These are phyloP conservation scores for Coilia nasus DNA, from an alignment of 2,797 vertebrate species.

Conservation along the genomic window DNA sequence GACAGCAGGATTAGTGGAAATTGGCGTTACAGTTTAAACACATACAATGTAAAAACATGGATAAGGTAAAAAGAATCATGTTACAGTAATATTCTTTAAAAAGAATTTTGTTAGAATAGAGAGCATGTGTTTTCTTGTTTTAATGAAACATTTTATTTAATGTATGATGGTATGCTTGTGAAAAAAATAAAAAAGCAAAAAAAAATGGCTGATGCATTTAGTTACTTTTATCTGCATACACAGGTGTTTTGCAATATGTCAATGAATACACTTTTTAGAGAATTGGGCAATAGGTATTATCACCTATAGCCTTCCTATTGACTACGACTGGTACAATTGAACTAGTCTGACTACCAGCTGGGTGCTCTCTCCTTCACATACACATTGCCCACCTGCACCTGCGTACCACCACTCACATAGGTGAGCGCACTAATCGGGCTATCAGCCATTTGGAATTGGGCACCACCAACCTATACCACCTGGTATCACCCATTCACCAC, in stretches of 20 bases:
- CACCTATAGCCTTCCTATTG: too few species aligned
- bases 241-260: background rate
- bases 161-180: background rate
- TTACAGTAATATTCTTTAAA: background rate
- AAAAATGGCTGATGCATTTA: background rate
- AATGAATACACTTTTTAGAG: too few species aligned
- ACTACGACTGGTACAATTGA: too few species aligned
- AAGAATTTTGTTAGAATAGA: background rate
- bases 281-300: too few species aligned
- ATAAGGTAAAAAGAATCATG: background rate
- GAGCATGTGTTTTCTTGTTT: background rate
- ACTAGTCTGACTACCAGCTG: too few species aligned
- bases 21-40: background rate
- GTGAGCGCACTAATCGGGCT: too few species aligned
- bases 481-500: too few species aligned
- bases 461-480: too few species aligned
- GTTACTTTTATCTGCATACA: background rate
- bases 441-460: too few species aligned
- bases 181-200: background rate
- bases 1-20: background rate
- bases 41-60: background rate
- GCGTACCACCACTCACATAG: too few species aligned
- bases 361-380: too few species aligned
- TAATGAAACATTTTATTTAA: slow-evolving; percentile 21
- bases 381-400: too few species aligned